Evolutionary conservation across 2,113 vertebrate genomes (phyloP).

Genomic region (Spilogale gracilis): DNA sequence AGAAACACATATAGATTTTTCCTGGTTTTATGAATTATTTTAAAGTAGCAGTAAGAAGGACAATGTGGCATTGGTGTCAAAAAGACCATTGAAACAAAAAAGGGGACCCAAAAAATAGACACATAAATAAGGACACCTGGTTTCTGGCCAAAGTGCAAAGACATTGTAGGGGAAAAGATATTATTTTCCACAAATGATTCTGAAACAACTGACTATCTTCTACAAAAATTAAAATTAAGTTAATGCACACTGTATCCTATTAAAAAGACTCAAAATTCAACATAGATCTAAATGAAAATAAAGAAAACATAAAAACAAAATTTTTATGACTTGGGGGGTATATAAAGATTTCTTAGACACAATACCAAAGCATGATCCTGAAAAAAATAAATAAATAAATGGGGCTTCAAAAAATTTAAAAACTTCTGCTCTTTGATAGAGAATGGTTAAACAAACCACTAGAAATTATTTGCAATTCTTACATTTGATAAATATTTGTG

Average conservation of each 20-base stretch:
- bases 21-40: neutral
- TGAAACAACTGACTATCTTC: neutral
- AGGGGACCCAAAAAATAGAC: neutral
- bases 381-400: constrained; percentile 5
- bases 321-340: neutral
- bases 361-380: neutral
- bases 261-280: neutral
- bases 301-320: neutral
- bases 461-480: neutral
- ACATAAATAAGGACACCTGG: neutral
- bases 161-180: neutral
- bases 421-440: neutral
- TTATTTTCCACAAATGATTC: neutral
- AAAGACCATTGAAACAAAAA: neutral
- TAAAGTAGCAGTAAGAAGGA: neutral
- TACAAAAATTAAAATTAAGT: neutral
- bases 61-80: neutral
- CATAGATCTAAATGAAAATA: neutral
- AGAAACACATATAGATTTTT: neutral
- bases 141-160: neutral
- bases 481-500: neutral
- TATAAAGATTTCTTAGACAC: neutral
- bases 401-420: neutral
- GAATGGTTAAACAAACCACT: neutral
- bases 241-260: neutral